A percentile compares a stretch with the other conserved stretches of the same genome.
Evolutionary conservation across 2,797 vertebrate species (phyloP).

Genomic region (Ataeniobius toweri): DNA sequence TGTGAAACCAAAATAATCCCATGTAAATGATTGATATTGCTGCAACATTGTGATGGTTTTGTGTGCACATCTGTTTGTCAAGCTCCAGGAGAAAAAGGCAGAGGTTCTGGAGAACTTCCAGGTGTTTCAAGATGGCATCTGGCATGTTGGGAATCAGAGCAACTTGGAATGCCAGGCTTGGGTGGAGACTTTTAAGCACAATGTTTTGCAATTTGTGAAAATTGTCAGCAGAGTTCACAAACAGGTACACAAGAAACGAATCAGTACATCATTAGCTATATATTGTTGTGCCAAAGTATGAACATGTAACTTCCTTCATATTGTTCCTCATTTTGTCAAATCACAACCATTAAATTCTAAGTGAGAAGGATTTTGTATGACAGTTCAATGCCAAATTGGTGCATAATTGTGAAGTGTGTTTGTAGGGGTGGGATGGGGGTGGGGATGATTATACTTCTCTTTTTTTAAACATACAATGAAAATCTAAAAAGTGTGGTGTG

Average conservation of each 20-base stretch:
- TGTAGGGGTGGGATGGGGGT: no score
- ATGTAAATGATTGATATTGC: neutral
- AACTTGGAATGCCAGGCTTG: conserved; percentile 33
- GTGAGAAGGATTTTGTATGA: neutral
- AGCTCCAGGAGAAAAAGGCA: conserved; percentile 64
- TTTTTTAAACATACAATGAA: neutral
- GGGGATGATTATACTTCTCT: neutral
- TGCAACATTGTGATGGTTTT: conserved; percentile 16
- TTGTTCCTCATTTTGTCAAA: neutral
- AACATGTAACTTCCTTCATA: neutral
- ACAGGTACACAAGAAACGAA: conserved; percentile 41
- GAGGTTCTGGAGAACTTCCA: conserved; percentile 53
- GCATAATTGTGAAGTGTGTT: neutral
- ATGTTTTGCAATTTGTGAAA: conserved; percentile 33
- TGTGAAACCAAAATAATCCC: neutral
- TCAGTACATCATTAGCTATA: neutral
- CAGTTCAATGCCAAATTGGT: neutral
- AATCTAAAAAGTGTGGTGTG: no score
- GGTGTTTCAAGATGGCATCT: conserved; percentile 27
- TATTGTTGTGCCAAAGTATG: neutral
- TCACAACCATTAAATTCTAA: neutral
- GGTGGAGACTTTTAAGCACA: conserved; percentile 30
- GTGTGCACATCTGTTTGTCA: conserved; percentile 19
- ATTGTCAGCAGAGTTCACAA: conserved; percentile 29
- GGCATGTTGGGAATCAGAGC: neutral